A percentile compares a stretch with the other conserved stretches of the same genome.
These are phyloP conservation scores for rabbit (Oryctolagus cuniculus) DNA, from an alignment of 2,113 vertebrate genomes.

Conservation along the genomic window mOryCun1.1 NC_091449.1:52601001-52601500, in stretches of 20 bases:
- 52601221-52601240: conserved; percentile 25
- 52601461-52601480: conserved; percentile 23
- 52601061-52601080: conserved; percentile 78
- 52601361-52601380: background rate
- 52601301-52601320: background rate
- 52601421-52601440: background rate
- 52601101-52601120: conserved; percentile 78
- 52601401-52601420: background rate
- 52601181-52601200: conserved; percentile 79
- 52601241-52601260: conserved; percentile 32
- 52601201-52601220: conserved; percentile 69
- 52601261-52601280: conserved; percentile 58
- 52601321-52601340: background rate
- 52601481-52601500: background rate
- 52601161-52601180: conserved; percentile 80
- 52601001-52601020: conserved; percentile 80
- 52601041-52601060: conserved; percentile 80
- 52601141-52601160: conserved; percentile 83
- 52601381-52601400: background rate
- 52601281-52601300: background rate
- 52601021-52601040: conserved; percentile 77
- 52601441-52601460: conserved; percentile 26
- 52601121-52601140: conserved; percentile 83
- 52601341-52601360: background rate
- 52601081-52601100: conserved; percentile 75